phyloP scores from a whole-genome alignment of 2,113 vertebrate species.

The Plectropomus leopardus region DNA sequence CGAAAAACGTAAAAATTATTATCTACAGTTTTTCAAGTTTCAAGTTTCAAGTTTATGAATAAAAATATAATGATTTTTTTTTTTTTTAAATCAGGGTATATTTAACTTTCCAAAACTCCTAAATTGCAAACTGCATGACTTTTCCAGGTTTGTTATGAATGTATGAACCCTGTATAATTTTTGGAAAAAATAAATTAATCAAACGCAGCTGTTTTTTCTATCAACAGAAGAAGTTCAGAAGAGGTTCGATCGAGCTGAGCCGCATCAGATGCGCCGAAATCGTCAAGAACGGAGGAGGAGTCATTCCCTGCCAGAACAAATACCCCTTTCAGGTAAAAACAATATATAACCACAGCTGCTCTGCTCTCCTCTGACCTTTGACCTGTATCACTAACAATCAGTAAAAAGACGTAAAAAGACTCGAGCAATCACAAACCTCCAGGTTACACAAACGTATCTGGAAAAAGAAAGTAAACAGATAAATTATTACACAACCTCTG shows the following conservation, averaged over 20 bases:
- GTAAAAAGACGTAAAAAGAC: neutral
- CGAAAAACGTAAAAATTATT: too few relatives aligned
- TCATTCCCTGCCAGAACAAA: conserved; percentile 95
- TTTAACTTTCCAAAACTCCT: too few relatives aligned
- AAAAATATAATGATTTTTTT: too few relatives aligned
- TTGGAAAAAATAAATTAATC: too few relatives aligned
- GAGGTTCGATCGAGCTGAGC: conserved; percentile 91
- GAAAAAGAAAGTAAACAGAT: neutral
- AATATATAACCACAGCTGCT: neutral
- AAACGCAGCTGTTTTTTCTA: conserved; percentile 7
- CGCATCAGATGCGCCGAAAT: conserved; percentile 94
- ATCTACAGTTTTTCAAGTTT: too few relatives aligned
- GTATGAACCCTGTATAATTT: too few relatives aligned
- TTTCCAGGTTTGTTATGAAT: too few relatives aligned
- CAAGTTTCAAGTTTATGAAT: too few relatives aligned
- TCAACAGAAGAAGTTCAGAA: conserved; percentile 90
- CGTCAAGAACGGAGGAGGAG: conserved; percentile 88
- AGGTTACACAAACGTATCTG: neutral
- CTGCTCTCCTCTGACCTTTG: too few relatives aligned
- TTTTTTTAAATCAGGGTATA: too few relatives aligned
- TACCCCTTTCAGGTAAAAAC: conserved; percentile 94
- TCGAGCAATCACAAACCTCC: neutral
- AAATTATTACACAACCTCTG: neutral
- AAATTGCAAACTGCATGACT: too few relatives aligned
- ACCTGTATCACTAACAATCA: neutral